These are phyloP conservation scores for Euproctis similis DNA, from an alignment of 2,888 invertebrate genomes.

Conservation along the genomic window DNA sequence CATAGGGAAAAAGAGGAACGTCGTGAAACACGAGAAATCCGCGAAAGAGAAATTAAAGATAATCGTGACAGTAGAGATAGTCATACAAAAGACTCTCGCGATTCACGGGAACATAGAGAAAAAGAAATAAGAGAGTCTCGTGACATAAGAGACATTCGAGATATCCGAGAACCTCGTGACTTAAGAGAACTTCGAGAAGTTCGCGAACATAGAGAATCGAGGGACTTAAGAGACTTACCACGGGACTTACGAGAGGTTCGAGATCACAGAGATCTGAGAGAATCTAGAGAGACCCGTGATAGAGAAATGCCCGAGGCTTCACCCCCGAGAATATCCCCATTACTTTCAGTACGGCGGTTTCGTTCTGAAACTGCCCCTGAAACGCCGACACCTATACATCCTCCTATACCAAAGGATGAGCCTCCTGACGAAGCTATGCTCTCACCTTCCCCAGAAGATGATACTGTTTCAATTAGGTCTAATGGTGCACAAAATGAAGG, in stretches of 20 bases:
- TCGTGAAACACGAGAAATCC: slow-evolving; percentile 47
- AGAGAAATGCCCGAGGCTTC: slow-evolving; percentile 63
- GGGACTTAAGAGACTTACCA: slow-evolving; percentile 36
- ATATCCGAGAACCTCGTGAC: slow-evolving; percentile 50
- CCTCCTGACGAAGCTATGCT: slow-evolving; percentile 71
- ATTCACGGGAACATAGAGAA: slow-evolving; percentile 41
- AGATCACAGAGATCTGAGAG: slow-evolving; percentile 36
- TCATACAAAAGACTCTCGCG: slow-evolving; percentile 54
- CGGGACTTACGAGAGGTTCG: slow-evolving; percentile 32
- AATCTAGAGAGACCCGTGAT: slow-evolving; percentile 41
- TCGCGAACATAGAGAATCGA: slow-evolving; percentile 43
- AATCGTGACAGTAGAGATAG: slow-evolving; percentile 51
- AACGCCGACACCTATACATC: slow-evolving; percentile 57
- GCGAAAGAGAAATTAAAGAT: slow-evolving; percentile 52
- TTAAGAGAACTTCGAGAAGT: slow-evolving; percentile 37
- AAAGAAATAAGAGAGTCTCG: slow-evolving; percentile 53
- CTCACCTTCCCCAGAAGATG: slow-evolving; percentile 76
- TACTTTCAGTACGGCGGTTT: slow-evolving; percentile 67
- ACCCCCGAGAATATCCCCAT: slow-evolving; percentile 64
- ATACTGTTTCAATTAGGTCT: slow-evolving; percentile 72
- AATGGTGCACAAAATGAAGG: slow-evolving; percentile 73
- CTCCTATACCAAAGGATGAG: slow-evolving; percentile 71
- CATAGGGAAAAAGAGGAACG: slow-evolving; percentile 55
- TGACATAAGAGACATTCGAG: slow-evolving; percentile 41
- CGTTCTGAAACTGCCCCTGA: slow-evolving; percentile 54